phyloP scores from a whole-genome alignment of 1,140 invertebrate genomes.

The Paraescarpia echinospica region DNA sequence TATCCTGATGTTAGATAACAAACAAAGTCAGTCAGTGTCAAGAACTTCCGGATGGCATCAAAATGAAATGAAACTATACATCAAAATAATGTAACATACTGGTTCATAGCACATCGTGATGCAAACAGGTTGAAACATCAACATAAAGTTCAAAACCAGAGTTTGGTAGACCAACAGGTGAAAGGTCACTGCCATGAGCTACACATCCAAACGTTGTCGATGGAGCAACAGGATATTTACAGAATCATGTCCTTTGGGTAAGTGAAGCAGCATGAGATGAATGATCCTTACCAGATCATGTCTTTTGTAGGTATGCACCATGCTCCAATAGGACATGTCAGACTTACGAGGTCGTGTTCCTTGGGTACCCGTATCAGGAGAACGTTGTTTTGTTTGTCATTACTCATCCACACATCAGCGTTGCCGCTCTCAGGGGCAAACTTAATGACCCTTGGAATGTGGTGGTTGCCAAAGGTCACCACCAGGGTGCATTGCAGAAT shows the following conservation, averaged over 20 bases:
- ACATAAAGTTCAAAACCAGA: no score
- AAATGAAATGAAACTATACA: slow-evolving; percentile 14
- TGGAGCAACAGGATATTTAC: no score
- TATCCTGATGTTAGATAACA: not conserved
- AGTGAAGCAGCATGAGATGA: not conserved
- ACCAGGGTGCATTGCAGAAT: not conserved
- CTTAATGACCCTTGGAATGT: not conserved
- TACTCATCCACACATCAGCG: slow-evolving; percentile 67
- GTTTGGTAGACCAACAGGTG: no score
- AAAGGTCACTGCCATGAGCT: no score
- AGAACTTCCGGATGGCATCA: not conserved
- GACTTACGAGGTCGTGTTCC: slow-evolving; percentile 84
- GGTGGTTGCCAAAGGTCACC: not conserved
- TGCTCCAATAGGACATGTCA: not conserved
- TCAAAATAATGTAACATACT: not conserved
- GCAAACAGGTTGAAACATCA: no score
- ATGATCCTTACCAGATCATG: not conserved
- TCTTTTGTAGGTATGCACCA: not conserved
- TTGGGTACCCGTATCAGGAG: slow-evolving; percentile 82
- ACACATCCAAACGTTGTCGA: no score
- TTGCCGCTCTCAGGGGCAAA: slow-evolving; percentile 55
- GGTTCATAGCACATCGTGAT: not conserved
- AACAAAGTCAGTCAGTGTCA: no score
- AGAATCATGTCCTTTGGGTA: no score
- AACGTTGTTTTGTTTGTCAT: slow-evolving; percentile 74